Evolutionary conservation across 2,113 vertebrate species (phyloP).

Genomic region (Tursiops truncatus): DNA sequence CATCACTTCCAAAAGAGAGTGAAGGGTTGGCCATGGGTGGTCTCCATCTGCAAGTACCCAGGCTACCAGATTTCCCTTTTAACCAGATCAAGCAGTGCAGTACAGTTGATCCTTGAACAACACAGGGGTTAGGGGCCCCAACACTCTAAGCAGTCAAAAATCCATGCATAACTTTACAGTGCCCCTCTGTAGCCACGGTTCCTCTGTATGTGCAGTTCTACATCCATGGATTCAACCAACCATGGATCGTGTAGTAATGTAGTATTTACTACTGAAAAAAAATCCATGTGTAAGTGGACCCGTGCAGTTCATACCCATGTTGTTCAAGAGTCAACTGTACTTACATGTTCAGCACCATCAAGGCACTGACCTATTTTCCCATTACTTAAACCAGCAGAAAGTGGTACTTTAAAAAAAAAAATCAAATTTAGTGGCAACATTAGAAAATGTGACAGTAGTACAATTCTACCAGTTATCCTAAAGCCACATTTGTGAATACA

Average conservation of each 20-base stretch:
- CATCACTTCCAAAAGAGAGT: background rate
- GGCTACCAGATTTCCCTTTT: background rate
- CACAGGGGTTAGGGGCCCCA: background rate
- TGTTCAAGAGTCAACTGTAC: background rate
- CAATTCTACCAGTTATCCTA: background rate
- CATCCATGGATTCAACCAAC: background rate
- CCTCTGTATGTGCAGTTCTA: background rate
- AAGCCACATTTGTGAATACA: background rate
- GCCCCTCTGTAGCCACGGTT: no score
- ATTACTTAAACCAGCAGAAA: background rate
- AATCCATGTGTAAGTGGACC: background rate
- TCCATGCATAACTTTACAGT: background rate
- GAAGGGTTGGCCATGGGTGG: background rate
- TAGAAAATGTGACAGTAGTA: background rate
- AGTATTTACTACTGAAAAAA: background rate
- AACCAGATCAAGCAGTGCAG: background rate
- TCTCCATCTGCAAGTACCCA: background rate
- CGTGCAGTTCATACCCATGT: background rate
- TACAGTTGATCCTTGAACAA: background rate
- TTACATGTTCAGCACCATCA: background rate
- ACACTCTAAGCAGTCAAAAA: background rate
- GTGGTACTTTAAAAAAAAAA: background rate
- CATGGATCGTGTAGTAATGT: background rate
- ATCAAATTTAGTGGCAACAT: background rate
- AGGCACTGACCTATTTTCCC: background rate